These are phyloP conservation scores for Serripes groenlandicus DNA, from an alignment of 2,888 invertebrate species.

Conservation along the genomic window DNA sequence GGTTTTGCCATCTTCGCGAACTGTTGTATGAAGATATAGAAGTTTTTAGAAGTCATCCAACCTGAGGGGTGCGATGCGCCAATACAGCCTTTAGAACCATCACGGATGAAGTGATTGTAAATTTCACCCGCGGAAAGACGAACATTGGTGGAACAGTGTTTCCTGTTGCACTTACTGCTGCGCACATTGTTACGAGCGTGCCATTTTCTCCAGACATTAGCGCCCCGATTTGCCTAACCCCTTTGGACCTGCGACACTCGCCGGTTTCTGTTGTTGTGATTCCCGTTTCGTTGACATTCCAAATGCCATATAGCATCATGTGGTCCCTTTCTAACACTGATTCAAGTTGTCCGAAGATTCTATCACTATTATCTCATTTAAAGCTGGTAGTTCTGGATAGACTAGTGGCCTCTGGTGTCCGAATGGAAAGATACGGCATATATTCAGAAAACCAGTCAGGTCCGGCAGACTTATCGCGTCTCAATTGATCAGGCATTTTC, in stretches of 20 bases:
- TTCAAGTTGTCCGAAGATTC: conserved; percentile 23
- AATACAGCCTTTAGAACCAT: too few species aligned
- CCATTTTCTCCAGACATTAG: conserved; percentile 43
- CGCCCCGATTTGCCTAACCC: conserved; percentile 13
- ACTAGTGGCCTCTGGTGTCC: too few species aligned
- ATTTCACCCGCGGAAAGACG: conserved; percentile 54
- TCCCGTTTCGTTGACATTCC: conserved; percentile 43
- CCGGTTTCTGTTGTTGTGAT: conserved; percentile 9
- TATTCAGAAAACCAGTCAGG: too few species aligned
- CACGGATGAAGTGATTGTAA: too few species aligned
- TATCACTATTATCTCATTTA: conserved; percentile 18
- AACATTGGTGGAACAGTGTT: conserved; percentile 19
- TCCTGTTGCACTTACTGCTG: conserved; percentile 41
- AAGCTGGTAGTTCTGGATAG: conserved; percentile 27
- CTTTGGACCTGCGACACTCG: background rate
- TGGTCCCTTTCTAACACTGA: conserved; percentile 20
- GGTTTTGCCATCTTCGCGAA: too few species aligned
- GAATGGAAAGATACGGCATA: too few species aligned
- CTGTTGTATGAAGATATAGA: too few species aligned
- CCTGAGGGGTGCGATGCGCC: too few species aligned
- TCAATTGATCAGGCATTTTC: too few species aligned
- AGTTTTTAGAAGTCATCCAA: too few species aligned
- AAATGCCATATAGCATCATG: conserved; percentile 19
- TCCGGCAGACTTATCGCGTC: too few species aligned
- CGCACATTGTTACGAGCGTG: conserved; percentile 42